A percentile compares a stretch with the other conserved stretches of the same genome.
phyloP scores from a whole-genome alignment of 1,140 invertebrate species.

The Caenorhabditis elegans region WBcel235 BX284604.4:10851501-10852000 shows the following conservation, averaged over 20 bases:
- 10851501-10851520: slow-evolving; percentile 36
- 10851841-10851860: slow-evolving; percentile 33
- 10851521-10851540: slow-evolving; percentile 39
- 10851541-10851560: slow-evolving; percentile 28
- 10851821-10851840: slow-evolving; percentile 38
- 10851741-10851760: too few relatives aligned
- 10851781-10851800: too few relatives aligned
- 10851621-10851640: slow-evolving; percentile 39
- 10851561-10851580: background rate
- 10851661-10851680: slow-evolving; percentile 38
- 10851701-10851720: too few relatives aligned
- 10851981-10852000: too few relatives aligned
- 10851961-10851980: too few relatives aligned
- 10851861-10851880: slow-evolving; percentile 12
- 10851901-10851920: background rate
- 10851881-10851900: background rate
- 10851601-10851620: slow-evolving; percentile 32
- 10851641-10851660: slow-evolving; percentile 40
- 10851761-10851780: too few relatives aligned
- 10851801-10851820: too few relatives aligned
- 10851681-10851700: too few relatives aligned
- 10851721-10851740: background rate
- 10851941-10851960: too few relatives aligned
- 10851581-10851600: slow-evolving; percentile 21
- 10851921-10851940: slow-evolving; percentile 8